These are phyloP conservation scores for Apogon hyalosoma DNA, from an alignment of 2,797 vertebrate species.

Conservation along the genomic window DNA sequence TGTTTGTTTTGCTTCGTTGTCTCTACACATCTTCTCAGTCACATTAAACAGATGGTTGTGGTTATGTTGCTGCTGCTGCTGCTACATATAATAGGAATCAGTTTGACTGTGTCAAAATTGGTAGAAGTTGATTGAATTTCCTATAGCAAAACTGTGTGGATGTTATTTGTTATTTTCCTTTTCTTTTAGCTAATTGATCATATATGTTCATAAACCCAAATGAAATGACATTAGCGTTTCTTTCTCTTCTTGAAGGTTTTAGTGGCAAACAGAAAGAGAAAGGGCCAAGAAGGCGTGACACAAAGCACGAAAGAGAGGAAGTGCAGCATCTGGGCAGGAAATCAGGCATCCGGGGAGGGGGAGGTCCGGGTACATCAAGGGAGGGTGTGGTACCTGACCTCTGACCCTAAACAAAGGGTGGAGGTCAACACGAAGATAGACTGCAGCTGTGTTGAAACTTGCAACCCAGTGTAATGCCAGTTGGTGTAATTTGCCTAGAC, in stretches of 20 bases:
- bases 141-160: not conserved
- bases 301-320: constrained; percentile 47
- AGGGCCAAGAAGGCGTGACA: not conserved
- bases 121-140: constrained; percentile 25
- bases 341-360: constrained; percentile 57
- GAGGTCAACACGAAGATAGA: constrained; percentile 60
- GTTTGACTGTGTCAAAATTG: constrained; percentile 31
- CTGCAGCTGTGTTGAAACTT: constrained; percentile 68
- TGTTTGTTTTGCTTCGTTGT: constrained; percentile 27
- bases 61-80: constrained; percentile 24
- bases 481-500: constrained; percentile 68
- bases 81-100: constrained; percentile 5
- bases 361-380: constrained; percentile 31
- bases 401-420: constrained; percentile 54
- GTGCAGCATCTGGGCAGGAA: constrained; percentile 75
- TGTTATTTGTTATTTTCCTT: not conserved
- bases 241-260: not conserved
- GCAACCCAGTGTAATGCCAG: constrained; percentile 44
- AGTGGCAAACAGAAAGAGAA: constrained; percentile 10
- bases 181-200: not conserved
- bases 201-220: not conserved
- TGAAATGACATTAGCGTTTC: not conserved
- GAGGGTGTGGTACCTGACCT: constrained; percentile 66
- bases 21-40: constrained; percentile 36
- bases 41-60: constrained; percentile 63